Percentiles rank a stretch among this genome's conserved stretches.
phyloP scores from a whole-genome alignment of 2,797 vertebrate genomes.

The Takifugu rubripes region DNA sequence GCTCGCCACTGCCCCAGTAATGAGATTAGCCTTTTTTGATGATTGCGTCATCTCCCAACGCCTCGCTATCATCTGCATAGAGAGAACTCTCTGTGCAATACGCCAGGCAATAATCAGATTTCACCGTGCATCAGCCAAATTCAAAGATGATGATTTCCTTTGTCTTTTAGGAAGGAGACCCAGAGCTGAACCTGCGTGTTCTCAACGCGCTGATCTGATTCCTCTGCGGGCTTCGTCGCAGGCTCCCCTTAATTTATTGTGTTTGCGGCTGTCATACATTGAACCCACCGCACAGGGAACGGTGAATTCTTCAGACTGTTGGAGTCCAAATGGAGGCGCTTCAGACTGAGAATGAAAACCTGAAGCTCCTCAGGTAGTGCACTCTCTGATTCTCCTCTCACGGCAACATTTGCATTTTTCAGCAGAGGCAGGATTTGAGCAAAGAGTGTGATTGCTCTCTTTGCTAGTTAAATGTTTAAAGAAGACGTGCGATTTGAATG shows the following conservation, averaged over 20 bases:
- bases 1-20: no score
- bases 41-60: no score
- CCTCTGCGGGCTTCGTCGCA: conserved; percentile 25
- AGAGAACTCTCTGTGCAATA: no score
- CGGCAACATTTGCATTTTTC: conserved; percentile 77
- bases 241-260: conserved; percentile 23
- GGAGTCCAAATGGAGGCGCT: no score
- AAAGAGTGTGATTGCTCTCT: conserved; percentile 77
- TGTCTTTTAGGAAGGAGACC: background rate
- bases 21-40: no score
- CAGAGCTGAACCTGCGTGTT: conserved; percentile 4
- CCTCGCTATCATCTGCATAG: no score
- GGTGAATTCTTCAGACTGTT: background rate
- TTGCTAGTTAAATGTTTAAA: conserved; percentile 80
- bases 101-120: no score
- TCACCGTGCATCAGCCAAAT: no score
- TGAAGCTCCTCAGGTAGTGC: conserved; percentile 60
- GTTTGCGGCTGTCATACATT: conserved; percentile 29
- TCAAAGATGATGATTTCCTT: background rate
- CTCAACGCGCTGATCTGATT: conserved; percentile 1
- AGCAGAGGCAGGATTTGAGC: conserved; percentile 73
- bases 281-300: conserved; percentile 16
- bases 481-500: conserved; percentile 78
- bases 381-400: conserved; percentile 67
- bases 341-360: conserved; percentile 25